Evolutionary conservation across 2,113 vertebrate genomes (phyloP).

Genomic region (Hucho hucho): DNA sequence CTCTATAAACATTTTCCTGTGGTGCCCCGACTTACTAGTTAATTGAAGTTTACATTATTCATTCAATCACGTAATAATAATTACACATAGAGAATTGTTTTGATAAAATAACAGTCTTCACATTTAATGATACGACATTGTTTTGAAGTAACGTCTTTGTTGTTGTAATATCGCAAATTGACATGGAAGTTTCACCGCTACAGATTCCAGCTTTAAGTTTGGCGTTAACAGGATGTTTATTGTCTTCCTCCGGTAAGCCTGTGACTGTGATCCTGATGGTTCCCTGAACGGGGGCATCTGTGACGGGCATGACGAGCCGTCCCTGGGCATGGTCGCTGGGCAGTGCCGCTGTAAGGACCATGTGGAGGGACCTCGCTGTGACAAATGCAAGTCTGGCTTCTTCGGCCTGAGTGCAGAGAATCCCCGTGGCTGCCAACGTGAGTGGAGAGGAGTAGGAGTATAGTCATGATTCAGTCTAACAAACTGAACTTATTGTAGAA

Average conservation of each 20-base stretch:
- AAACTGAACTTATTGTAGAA: background rate
- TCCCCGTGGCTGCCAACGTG: constrained; percentile 84
- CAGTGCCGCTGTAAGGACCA: constrained; percentile 92
- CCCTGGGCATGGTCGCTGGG: constrained; percentile 77
- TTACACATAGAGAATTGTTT: no score
- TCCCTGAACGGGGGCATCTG: constrained; percentile 86
- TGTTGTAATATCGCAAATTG: no score
- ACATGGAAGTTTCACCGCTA: no score
- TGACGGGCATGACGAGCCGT: constrained; percentile 79
- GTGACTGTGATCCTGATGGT: constrained; percentile 88
- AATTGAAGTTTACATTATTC: no score
- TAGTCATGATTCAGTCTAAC: background rate
- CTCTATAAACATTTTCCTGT: no score
- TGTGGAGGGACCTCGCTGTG: constrained; percentile 83
- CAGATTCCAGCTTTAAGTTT: no score
- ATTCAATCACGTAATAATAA: no score
- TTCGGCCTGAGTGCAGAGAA: constrained; percentile 82
- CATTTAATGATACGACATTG: no score
- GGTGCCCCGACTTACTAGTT: no score
- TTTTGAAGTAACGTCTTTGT: no score
- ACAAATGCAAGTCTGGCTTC: constrained; percentile 84
- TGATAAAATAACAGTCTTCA: no score
- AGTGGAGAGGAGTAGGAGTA: constrained; percentile 49
- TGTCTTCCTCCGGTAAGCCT: constrained; percentile 72
- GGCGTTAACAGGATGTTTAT: no score